Evolutionary conservation across 2,797 vertebrate genomes (phyloP).

Genomic region (Danio jaintianensis): DNA sequence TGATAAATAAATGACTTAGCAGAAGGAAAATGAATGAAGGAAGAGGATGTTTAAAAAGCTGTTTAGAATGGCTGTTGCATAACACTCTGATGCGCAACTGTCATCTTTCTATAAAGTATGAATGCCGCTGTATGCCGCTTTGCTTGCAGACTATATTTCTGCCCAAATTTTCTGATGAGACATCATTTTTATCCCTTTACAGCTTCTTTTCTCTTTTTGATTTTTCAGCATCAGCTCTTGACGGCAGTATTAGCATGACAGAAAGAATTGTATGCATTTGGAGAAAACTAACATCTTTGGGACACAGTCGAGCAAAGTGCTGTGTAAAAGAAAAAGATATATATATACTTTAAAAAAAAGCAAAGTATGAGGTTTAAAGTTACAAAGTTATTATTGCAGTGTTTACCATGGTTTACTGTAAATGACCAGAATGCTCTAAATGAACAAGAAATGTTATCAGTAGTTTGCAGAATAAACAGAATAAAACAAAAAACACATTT

Average conservation of each 20-base stretch:
- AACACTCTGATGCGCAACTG: conserved; percentile 52
- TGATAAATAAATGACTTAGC: no score
- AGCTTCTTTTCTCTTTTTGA: conserved; percentile 6
- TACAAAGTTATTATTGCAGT: background rate
- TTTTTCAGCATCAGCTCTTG: conserved; percentile 11
- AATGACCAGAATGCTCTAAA: background rate
- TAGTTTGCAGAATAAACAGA: no score
- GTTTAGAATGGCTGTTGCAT: conserved; percentile 32
- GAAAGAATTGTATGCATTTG: background rate
- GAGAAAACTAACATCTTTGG: conserved; percentile 13
- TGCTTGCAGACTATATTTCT: conserved; percentile 42
- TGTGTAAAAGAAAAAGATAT: background rate
- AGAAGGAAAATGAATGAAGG: no score
- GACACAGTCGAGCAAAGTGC: background rate
- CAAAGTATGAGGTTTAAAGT: background rate
- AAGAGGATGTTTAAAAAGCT: no score
- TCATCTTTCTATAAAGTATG: conserved; percentile 33
- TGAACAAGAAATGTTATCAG: no score
- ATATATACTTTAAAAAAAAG: background rate
- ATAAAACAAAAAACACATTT: no score
- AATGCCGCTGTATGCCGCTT: conserved; percentile 36
- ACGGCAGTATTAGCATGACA: background rate
- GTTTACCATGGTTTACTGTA: background rate
- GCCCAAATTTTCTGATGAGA: conserved; percentile 30
- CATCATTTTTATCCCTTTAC: conserved; percentile 12